phyloP scores from a whole-genome alignment of 2,797 vertebrate species.

The Diplodus puntazzo region DNA sequence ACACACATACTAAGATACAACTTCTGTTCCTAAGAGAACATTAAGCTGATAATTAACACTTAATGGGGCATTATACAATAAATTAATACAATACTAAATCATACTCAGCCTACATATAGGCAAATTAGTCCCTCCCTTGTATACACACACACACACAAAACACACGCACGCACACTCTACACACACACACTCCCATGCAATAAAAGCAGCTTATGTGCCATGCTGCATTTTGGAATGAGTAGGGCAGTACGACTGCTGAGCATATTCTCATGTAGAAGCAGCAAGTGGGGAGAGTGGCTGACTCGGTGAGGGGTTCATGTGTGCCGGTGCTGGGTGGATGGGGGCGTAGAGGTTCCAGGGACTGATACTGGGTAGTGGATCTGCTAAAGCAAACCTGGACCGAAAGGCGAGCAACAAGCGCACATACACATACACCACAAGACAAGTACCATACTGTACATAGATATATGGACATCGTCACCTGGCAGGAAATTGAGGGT shows the following conservation, averaged over 20 bases:
- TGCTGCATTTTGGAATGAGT: conserved; percentile 80
- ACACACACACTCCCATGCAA: conserved; percentile 83
- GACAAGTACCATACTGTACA: conserved; percentile 86
- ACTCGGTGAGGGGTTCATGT: conserved; percentile 23
- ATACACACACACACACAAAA: conserved; percentile 66
- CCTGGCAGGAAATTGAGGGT: conserved; percentile 74
- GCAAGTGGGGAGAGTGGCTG: conserved; percentile 58
- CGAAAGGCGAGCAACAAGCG: conserved; percentile 80
- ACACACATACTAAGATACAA: conserved; percentile 75
- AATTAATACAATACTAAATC: conserved; percentile 82
- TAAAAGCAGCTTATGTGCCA: conserved; percentile 81
- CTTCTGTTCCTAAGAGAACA: conserved; percentile 81
- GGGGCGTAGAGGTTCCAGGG: conserved; percentile 52
- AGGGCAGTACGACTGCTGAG: conserved; percentile 78
- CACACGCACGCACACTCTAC: conserved; percentile 66
- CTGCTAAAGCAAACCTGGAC: conserved; percentile 80
- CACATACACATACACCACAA: conserved; percentile 84
- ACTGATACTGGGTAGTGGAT: conserved; percentile 67
- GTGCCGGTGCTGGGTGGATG: not conserved
- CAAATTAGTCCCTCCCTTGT: conserved; percentile 74
- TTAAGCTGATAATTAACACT: conserved; percentile 81
- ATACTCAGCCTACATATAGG: conserved; percentile 81
- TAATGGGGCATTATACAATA: conserved; percentile 74
- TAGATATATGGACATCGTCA: conserved; percentile 82
- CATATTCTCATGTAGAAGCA: conserved; percentile 77